Base-by-base conservation (phyloP, 2,797 vertebrate species). In the Huso huso region DNA sequence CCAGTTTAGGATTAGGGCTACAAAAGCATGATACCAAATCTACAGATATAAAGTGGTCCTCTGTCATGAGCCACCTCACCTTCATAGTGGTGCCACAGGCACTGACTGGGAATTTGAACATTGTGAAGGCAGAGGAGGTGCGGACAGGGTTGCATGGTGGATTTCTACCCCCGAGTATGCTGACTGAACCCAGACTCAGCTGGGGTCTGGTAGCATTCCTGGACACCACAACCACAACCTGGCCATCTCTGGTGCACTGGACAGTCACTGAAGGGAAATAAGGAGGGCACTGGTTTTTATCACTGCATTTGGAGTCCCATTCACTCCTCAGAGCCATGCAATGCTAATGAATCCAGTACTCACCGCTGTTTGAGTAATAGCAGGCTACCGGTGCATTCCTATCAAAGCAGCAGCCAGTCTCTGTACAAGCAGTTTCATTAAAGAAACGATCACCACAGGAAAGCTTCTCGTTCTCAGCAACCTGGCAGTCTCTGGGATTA, bases 221-320 rank as follows among this genome's bases (percentile, higher is more conserved):
- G 66, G 82, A 70, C 48, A 83, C 77, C 68, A 88, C 86, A 52
- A 88, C 7, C 3, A 88, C 80, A 15, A 89, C 74, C 64, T 86
- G 79, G n/a, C 62, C 85, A 49, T 82, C 81, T 67, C 80, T 79
- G 70, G 84, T 87, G 69, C 85, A 88, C 73, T 89, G 84, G 61
- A 88, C 78, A 69, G 86, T 89, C 72, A 88, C 86, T 89, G 57
- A 8, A 10, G 48, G 49, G 51, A 7, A 55, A 55, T 10, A 73
- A 49, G 6, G 67, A 23, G 15, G 5, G 58, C 48, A 10, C 6
- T 2, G 51, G n/a, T 60, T 13, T 12, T 48, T 12, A 55, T 48
- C 18, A 61, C 49, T 12, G 6, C 6, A 61, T n/a, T 12, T 15
- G 11, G 10, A 48, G 57, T 49, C 23, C 59, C 53, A 66, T 48